Conservation (phyloP, 2,888 invertebrate genomes). For the Galerucella nymphaeae region DNA sequence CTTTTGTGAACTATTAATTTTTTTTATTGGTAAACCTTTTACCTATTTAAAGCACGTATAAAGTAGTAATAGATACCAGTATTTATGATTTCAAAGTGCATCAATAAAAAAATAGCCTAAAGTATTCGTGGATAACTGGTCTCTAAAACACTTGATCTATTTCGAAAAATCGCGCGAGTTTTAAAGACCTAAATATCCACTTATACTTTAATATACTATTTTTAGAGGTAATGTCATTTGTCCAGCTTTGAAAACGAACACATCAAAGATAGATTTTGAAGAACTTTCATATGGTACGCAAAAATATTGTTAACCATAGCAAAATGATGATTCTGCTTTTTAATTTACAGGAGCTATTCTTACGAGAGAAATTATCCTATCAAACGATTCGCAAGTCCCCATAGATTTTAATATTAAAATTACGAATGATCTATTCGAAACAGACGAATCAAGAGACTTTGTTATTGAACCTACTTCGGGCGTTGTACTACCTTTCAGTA, state of each 20-base stretch:
- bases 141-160: too few species aligned
- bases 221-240: conserved; percentile 72
- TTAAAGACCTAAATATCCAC: too few species aligned
- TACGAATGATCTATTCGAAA: not conserved
- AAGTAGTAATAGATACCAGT: too few species aligned
- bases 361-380: conserved; percentile 63
- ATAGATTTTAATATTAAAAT: conserved; percentile 62
- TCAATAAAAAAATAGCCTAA: too few species aligned
- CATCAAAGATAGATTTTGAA: conserved; percentile 70
- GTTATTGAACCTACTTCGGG: conserved; percentile 8
- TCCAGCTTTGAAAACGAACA: conserved; percentile 70
- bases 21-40: too few species aligned
- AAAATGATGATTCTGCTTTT: not conserved
- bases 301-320: conserved; percentile 3
- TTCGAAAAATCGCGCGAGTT: too few species aligned
- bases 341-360: conserved; percentile 24
- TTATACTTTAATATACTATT: too few species aligned
- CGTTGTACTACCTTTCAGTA: conserved; percentile 5
- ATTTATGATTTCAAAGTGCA: too few species aligned
- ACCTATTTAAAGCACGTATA: too few species aligned
- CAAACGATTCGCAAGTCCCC: conserved; percentile 69
- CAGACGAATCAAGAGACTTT: conserved; percentile 2
- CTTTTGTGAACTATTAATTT: conserved; percentile 6
- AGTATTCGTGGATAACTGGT: too few species aligned
- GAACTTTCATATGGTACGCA: conserved; percentile 68